phyloP scores from a whole-genome alignment of 1,140 invertebrate genomes.

The Anadara kagoshimensis region DNA sequence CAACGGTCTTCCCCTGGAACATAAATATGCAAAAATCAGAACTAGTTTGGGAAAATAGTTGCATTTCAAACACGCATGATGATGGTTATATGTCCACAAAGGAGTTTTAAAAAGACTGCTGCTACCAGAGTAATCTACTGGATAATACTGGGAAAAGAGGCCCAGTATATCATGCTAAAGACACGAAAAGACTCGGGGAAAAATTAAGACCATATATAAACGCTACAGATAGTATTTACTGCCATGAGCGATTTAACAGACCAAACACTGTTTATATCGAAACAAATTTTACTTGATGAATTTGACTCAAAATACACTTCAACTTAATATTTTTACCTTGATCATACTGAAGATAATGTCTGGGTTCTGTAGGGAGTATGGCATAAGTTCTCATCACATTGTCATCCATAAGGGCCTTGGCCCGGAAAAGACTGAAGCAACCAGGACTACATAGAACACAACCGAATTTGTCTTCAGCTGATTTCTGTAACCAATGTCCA shows the following conservation, averaged over 20 bases:
- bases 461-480: constrained; percentile 80
- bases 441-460: constrained; percentile 86
- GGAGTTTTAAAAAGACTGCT: background rate
- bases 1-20: constrained; percentile 79
- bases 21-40: background rate
- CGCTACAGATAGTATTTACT: no score
- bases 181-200: no score
- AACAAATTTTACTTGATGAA: no score
- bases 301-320: no score
- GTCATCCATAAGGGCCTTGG: constrained; percentile 94
- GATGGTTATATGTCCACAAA: background rate
- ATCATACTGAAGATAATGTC: constrained; percentile 79
- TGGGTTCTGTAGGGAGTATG: constrained; percentile 69
- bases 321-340: constrained; percentile 70
- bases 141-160: no score
- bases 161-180: no score
- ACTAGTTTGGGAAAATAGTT: background rate
- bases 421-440: constrained; percentile 98
- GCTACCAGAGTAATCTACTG: no score
- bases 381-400: constrained; percentile 99
- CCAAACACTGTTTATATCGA: no score
- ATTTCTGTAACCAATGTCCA: constrained; percentile 82
- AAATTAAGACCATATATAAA: no score
- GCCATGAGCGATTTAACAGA: no score
- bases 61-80: background rate